These are phyloP conservation scores for Neodon shergylaensis DNA, from an alignment of 2,113 vertebrate genomes.

Conservation along the genomic window DNA sequence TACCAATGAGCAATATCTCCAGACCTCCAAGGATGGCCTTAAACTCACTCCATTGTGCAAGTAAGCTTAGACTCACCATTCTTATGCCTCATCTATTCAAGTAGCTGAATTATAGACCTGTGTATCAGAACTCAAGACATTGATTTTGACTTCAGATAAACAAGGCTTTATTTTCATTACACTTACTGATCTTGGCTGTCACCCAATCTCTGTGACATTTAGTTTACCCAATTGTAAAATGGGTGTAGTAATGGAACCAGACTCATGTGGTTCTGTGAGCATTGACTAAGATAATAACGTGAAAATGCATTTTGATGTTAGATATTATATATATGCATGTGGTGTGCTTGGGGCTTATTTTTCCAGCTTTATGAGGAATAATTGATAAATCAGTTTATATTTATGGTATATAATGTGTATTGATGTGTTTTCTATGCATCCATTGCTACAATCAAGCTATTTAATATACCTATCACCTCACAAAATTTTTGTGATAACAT, in stretches of 20 bases:
- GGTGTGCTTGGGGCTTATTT: fast-evolving
- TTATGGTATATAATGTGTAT: neutral
- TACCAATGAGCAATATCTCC: neutral
- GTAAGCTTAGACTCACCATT: neutral
- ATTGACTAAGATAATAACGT: neutral
- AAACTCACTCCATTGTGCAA: neutral
- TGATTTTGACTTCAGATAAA: neutral
- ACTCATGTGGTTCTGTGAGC: neutral
- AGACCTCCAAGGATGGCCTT: neutral
- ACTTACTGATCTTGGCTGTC: neutral
- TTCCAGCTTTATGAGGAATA: neutral
- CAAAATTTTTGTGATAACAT: neutral
- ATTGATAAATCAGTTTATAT: neutral
- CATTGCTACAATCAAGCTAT: neutral
- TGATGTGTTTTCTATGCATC: neutral
- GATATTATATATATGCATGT: neutral
- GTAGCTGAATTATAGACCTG: neutral
- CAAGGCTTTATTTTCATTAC: neutral
- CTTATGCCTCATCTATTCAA: neutral
- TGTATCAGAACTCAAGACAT: neutral
- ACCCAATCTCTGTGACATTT: neutral
- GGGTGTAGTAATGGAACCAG: neutral
- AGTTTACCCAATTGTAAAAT: neutral
- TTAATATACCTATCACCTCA: neutral
- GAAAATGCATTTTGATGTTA: neutral